Evolutionary conservation across 1,140 invertebrate genomes (phyloP), one percentile per base, ranked within the genome.

Genomic region (Magallana ariakensis): DNA sequence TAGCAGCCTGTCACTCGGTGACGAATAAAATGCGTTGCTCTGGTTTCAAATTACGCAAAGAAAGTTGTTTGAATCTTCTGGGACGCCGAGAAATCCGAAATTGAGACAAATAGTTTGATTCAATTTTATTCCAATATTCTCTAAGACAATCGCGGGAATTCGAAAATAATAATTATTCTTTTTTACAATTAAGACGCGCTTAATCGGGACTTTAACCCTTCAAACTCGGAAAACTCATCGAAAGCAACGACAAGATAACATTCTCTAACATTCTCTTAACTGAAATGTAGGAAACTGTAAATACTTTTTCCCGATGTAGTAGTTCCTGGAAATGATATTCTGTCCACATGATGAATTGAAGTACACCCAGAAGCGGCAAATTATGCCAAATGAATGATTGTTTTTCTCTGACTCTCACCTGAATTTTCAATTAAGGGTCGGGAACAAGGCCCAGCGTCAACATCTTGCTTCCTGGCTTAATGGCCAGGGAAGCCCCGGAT

Each of bases 1-100:
- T 85, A 85, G 66, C 54, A 33, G 84, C n/a, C 84, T 85, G 84
- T 85, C 84, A 85, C 84, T 85, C 62, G 56, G 26, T 70, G 33
- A 85, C 46, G 75, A 80, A 85, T 85, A 75, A 85, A 85, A 85
- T 85, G 70, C 84, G 70, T 62, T 62, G 75, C 84, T 56, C 75
- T 56, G 84, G 84, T 75, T 80, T 85, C 84, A 85, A 85, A 85
- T 85, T 85, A 85, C 84, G 84, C 84, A 85, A 85, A 75, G 84
- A 75, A 75, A 75, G 66, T 75, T 75, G 19, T 26, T 26, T 75
- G 66, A 75, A 75, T 75, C 66, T 75, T 75, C 33, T 19, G 66
- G 66, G 66, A 75, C 66, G 22, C 66, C 19, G 22, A 75, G 9
- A 26, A 75, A 75, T 75, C 66, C n/a, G 66, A 75, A 75, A 75